phyloP scores from a whole-genome alignment of 37 sponge, comb jelly and placozoan species.

The Cliona cf. orientalis region DNA sequence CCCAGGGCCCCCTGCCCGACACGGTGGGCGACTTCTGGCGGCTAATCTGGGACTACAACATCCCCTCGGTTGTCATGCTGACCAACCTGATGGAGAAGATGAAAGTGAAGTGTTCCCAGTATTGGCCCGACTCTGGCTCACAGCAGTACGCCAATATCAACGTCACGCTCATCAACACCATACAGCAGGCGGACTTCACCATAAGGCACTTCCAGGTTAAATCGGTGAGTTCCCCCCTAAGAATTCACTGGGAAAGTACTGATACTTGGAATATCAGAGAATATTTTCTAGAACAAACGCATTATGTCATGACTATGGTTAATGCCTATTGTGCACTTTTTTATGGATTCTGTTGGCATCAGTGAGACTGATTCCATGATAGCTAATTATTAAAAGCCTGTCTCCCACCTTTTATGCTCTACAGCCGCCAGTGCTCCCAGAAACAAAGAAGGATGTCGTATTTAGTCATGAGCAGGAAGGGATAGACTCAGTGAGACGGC shows the following conservation, averaged over 20 bases:
- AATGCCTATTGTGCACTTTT: neutral
- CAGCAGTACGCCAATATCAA: constrained; percentile 41
- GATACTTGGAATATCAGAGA: neutral
- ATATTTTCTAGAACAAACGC: no score
- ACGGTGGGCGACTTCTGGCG: constrained; percentile 92
- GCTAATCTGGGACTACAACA: constrained; percentile 81
- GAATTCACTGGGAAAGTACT: neutral
- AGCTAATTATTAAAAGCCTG: neutral
- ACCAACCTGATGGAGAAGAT: constrained; percentile 74
- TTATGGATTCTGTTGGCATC: neutral
- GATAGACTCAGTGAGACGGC: no score
- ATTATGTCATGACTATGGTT: no score
- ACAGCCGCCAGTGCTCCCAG: no score
- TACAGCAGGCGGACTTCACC: constrained; percentile 44
- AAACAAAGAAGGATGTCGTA: no score
- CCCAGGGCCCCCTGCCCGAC: constrained; percentile 87
- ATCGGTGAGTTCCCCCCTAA: constrained; percentile 18
- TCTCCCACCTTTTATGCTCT: neutral
- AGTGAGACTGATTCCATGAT: neutral
- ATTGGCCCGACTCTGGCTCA: constrained; percentile 65
- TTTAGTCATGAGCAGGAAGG: no score
- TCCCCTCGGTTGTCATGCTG: constrained; percentile 77
- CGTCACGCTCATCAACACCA: constrained; percentile 49
- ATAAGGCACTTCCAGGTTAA: constrained; percentile 49
- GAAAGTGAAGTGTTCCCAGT: constrained; percentile 80